Evolutionary conservation across 53 echinoderm and acorn worm genomes (phyloP).

Genomic region (Apostichopus leukothele): DNA sequence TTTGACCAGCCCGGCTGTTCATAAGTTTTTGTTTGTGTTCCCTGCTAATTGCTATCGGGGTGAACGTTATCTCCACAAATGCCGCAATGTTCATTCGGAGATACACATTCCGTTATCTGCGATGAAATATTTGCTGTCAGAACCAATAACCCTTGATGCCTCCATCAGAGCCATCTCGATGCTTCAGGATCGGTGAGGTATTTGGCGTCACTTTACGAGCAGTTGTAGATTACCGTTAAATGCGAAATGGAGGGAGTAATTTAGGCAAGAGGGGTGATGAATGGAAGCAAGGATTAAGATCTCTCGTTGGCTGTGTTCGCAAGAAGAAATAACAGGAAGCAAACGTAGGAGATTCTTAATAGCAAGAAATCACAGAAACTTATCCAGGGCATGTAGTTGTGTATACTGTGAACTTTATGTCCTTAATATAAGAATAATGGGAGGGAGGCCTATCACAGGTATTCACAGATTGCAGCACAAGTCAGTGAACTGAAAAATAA

Average conservation of each 20-base stretch:
- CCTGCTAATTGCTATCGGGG: background rate
- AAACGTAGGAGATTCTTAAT: conserved; percentile 10
- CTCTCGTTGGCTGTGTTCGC: background rate
- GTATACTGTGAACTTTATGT: background rate
- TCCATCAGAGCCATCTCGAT: conserved; percentile 17
- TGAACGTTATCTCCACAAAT: background rate
- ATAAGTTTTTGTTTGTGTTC: background rate
- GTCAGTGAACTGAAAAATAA: background rate
- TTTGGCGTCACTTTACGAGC: conserved; percentile 32
- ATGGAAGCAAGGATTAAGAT: conserved; percentile 14
- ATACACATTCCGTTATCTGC: conserved; percentile 30
- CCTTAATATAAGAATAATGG: conserved; percentile 25
- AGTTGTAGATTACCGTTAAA: conserved; percentile 43
- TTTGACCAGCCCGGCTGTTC: background rate
- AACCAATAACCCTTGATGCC: conserved; percentile 38
- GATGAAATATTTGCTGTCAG: conserved; percentile 41
- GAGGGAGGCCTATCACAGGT: conserved; percentile 9
- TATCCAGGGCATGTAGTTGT: background rate
- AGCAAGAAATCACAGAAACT: conserved; percentile 22
- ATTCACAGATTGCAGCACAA: background rate
- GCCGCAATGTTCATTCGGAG: conserved; percentile 4
- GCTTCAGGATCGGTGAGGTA: conserved; percentile 16
- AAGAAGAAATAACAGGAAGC: conserved; percentile 30
- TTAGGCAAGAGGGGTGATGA: conserved; percentile 15
- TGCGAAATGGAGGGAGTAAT: conserved; percentile 36